A percentile compares a stretch with the other conserved stretches of the same genome.
Conservation (phyloP, 1,140 invertebrate genomes). For the Aphidius gifuensis region DNA sequence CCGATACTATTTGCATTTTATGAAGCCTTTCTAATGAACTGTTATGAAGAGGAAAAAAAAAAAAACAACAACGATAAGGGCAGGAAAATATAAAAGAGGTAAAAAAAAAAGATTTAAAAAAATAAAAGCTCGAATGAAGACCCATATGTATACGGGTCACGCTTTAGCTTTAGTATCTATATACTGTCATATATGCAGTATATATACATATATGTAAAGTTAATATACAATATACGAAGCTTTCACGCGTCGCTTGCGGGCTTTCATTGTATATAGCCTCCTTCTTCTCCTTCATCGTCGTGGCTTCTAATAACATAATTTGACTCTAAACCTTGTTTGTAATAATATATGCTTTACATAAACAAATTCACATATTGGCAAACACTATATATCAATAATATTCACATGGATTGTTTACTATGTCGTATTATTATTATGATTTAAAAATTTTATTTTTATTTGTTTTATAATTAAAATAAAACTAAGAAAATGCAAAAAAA, state of each 20-base stretch:
- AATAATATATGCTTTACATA: constrained; percentile 3
- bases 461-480: not conserved
- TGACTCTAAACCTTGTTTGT: constrained; percentile 27
- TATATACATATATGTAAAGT: too few species aligned
- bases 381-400: too few species aligned
- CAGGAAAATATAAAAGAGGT: not conserved
- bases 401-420: too few species aligned
- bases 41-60: not conserved
- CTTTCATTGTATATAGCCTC: constrained; percentile 32
- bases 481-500: too few species aligned
- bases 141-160: constrained; percentile 34
- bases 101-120: constrained; percentile 3
- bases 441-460: not conserved
- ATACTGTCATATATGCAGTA: not conserved
- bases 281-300: constrained; percentile 22
- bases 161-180: constrained; percentile 28
- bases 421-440: too few species aligned
- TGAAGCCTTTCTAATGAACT: constrained; percentile 4
- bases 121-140: constrained; percentile 28
- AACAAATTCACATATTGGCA: not conserved
- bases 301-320: constrained; percentile 48
- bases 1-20: too few species aligned
- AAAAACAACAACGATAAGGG: constrained; percentile 17
- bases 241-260: constrained; percentile 24
- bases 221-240: constrained; percentile 1